phyloP scores from a whole-genome alignment of 2,888 invertebrate species.

The Aphodius sticticus region DNA sequence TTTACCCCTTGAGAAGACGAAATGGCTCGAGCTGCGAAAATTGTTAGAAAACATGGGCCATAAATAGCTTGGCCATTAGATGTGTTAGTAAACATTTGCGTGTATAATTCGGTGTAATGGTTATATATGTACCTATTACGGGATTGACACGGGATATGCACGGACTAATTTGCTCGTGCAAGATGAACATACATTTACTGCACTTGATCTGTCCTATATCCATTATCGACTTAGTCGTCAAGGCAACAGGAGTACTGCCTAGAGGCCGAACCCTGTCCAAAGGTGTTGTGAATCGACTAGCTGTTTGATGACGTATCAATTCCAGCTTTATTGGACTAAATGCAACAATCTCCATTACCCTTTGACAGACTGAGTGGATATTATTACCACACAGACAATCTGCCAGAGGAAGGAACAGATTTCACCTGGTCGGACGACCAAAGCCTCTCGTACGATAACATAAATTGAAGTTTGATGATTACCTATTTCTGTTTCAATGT shows the following conservation, averaged over 20 bases:
- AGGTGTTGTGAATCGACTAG: conserved; percentile 15
- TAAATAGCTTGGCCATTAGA: neutral
- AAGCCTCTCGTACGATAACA: neutral
- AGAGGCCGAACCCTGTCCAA: neutral
- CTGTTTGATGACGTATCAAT: conserved; percentile 22
- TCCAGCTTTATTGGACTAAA: conserved; percentile 12
- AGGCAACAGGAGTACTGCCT: neutral
- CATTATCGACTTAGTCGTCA: conserved; percentile 24
- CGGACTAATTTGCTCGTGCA: neutral
- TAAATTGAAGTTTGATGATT: too few species aligned
- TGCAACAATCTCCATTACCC: conserved; percentile 22
- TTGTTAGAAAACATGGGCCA: neutral
- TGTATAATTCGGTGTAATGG: neutral
- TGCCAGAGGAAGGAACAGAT: neutral
- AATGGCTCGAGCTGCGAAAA: neutral
- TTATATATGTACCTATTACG: neutral
- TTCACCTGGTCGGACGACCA: neutral
- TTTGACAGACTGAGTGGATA: conserved; percentile 13
- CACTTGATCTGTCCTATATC: conserved; percentile 11
- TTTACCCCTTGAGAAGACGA: too few species aligned
- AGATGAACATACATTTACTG: conserved; percentile 6
- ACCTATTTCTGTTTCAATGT: too few species aligned
- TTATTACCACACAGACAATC: neutral
- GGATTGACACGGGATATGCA: neutral
- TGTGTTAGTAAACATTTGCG: neutral